phyloP scores from a whole-genome alignment of 2,797 vertebrate species.

The Mus caroli region DNA sequence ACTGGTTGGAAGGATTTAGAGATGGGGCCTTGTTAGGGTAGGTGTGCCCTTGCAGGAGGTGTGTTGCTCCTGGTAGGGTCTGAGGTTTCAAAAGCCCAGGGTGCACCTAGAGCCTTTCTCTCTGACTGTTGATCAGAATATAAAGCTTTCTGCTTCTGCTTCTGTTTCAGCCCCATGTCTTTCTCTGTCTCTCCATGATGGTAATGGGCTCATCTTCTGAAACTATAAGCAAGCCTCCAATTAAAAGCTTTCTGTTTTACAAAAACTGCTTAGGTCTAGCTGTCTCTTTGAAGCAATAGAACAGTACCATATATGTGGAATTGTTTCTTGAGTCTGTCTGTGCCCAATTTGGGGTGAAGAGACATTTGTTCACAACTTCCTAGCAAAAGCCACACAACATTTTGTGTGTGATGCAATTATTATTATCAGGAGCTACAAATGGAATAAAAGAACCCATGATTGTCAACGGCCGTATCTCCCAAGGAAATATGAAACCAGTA shows the following conservation, averaged over 20 bases:
- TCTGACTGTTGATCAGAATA: neutral
- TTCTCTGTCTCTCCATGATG: neutral
- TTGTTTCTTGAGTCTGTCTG: neutral
- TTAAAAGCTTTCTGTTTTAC: neutral
- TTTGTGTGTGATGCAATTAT: neutral
- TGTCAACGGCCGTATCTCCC: neutral
- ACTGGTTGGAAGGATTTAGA: neutral
- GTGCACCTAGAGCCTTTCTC: neutral
- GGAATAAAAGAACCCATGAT: neutral
- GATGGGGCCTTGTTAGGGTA: neutral
- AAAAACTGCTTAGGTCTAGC: neutral
- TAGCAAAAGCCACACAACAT: neutral
- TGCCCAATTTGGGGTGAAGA: neutral
- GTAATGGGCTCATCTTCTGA: neutral
- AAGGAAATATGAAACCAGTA: neutral
- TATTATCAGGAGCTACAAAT: neutral
- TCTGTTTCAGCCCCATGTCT: neutral
- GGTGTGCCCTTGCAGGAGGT: neutral
- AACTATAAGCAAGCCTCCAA: neutral
- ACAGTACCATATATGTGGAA: neutral
- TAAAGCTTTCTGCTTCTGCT: neutral
- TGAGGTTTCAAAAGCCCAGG: neutral
- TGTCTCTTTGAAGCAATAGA: neutral
- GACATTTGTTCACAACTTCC: neutral
- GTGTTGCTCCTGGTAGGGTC: neutral